Conservation (phyloP, 2,113 vertebrate species). For the Ariopsis seemanni region DNA sequence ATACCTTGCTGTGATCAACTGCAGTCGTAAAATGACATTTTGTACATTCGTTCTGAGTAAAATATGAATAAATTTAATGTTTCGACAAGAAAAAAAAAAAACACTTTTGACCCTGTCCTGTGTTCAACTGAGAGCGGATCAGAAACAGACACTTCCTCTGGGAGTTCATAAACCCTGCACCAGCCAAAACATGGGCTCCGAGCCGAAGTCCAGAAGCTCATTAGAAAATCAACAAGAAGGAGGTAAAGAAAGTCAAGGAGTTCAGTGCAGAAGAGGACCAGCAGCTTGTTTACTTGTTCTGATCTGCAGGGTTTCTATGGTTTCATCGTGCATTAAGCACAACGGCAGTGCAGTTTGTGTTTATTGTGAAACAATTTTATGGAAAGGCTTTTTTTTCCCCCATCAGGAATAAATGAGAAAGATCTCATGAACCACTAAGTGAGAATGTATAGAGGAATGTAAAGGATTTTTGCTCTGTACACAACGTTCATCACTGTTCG, state of each 20-base stretch:
- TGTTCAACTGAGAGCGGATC: background rate
- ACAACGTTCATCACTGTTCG: background rate
- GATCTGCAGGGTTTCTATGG: slow-evolving; percentile 17
- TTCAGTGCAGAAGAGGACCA: background rate
- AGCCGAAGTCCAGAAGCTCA: background rate
- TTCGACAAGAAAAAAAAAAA: background rate
- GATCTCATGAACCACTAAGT: background rate
- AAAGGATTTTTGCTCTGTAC: background rate
- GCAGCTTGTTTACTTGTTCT: slow-evolving; percentile 4
- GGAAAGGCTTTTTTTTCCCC: background rate
- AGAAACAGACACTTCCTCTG: background rate
- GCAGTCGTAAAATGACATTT: background rate
- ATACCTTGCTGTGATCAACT: background rate
- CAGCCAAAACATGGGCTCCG: background rate
- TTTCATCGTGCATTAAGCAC: slow-evolving; percentile 37
- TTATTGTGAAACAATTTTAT: background rate
- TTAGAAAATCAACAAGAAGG: slow-evolving; percentile 4
- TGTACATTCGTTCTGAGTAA: background rate
- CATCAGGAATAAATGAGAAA: background rate
- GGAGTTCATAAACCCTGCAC: background rate
- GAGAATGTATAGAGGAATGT: background rate
- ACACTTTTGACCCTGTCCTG: background rate
- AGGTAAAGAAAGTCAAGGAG: background rate
- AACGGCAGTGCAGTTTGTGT: slow-evolving; percentile 11
- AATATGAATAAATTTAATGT: background rate